Evolutionary conservation across 2,797 vertebrate species (phyloP), one percentile per base, ranked within the genome.

Genomic region (Salmo trutta): DNA sequence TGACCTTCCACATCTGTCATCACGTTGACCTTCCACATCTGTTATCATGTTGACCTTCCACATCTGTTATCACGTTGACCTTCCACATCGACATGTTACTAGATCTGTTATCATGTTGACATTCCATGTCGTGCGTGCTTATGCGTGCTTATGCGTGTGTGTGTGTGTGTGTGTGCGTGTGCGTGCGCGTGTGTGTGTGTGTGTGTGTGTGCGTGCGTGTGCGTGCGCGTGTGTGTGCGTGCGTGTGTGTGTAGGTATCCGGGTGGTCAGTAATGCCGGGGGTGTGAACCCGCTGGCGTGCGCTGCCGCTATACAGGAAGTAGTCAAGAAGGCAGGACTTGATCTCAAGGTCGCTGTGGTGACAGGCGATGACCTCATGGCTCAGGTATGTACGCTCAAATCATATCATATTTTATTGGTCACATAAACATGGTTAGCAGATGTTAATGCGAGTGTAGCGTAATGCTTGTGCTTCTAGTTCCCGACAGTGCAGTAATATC

Each of bases 341-440:
- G 90, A 95, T 68, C 82, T 97, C 54, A 98, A 96, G 91, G 94
- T 96, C 53, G 95, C 95, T 4, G 95, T 96, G 89, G 93, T 98
- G 82, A 91, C 93, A 1, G 96, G 96, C 1, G 96, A 97, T 82
- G 95, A 97, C 90, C 89, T 97, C 77, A 96, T 97, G 93, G 86
- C 88, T 12, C 88, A 95, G 77, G 96, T 96, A 92, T 84, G 82
- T 31, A 71, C 31, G 73, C 21, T 59, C 12, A 36, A 36, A 36
- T 7, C 33, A 7, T 1, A 36, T 36, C 5, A 5, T 7, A 36
- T 36, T 36, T 7, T 36, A 36, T 36, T 7, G 6, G 33, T 36
- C 33, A 36, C 33, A 7, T 36, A 1, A 5, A 36, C 33, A 36
- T 36, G 33, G 33, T 36, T 36, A 36, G 33, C 33, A 36, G 33